A percentile compares a stretch with the other conserved stretches of the same genome.
Conservation (phyloP, 2,113 vertebrate species). For the Aptenodytes patagonicus region DNA sequence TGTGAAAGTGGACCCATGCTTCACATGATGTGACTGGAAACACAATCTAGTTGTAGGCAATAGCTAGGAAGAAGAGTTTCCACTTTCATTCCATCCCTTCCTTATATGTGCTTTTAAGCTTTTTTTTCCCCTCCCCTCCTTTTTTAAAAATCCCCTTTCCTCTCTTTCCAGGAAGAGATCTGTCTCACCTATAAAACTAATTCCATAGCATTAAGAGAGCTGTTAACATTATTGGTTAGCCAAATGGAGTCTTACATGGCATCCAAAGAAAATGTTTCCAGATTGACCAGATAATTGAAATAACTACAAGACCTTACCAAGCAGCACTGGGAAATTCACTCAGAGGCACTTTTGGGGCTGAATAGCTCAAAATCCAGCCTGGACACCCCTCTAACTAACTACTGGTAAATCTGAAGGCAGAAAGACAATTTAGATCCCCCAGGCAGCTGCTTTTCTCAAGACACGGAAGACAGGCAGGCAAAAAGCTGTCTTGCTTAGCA, state of each 20-base stretch:
- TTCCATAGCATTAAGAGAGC: background rate
- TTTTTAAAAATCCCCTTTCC: background rate
- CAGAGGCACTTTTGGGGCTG: constrained; percentile 23
- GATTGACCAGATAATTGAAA: background rate
- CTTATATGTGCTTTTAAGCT: background rate
- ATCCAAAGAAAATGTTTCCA: background rate
- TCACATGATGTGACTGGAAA: background rate
- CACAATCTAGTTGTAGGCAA: background rate
- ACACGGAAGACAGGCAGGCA: constrained; percentile 20
- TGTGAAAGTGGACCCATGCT: background rate
- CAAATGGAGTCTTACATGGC: background rate
- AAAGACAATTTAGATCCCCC: background rate
- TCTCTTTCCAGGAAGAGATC: background rate
- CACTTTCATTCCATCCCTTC: background rate
- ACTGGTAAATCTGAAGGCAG: background rate
- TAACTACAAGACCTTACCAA: background rate
- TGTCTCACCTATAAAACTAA: background rate
- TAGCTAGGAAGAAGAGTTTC: background rate
- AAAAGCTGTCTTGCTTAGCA: constrained; percentile 8
- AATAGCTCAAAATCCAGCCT: background rate
- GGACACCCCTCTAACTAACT: background rate
- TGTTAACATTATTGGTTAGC: background rate
- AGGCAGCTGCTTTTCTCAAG: background rate
- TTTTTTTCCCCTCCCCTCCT: background rate
- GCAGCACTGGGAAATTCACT: background rate